Conservation (phyloP, 92 coral and sea anemone species). For the Metridium senile region DNA sequence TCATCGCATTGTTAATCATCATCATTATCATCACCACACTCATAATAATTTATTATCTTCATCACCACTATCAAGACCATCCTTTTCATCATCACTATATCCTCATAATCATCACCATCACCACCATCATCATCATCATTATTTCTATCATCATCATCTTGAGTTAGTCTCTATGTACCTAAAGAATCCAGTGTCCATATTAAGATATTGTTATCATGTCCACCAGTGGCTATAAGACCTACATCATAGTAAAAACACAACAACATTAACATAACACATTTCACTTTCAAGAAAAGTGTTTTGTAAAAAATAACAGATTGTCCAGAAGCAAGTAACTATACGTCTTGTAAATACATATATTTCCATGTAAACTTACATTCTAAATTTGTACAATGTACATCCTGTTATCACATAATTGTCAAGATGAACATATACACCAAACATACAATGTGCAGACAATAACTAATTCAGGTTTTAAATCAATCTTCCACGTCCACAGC, state of each 20-base stretch:
- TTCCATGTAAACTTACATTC: too few species aligned
- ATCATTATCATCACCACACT: not conserved
- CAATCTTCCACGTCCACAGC: too few species aligned
- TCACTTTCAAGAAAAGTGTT: not conserved
- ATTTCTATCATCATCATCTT: not conserved
- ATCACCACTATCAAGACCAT: not conserved
- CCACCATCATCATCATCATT: not conserved
- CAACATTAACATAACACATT: not conserved
- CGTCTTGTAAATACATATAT: too few species aligned
- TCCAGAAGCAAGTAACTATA: too few species aligned
- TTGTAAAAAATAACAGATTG: too few species aligned
- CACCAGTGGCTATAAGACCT: constrained; percentile 95
- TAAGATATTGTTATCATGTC: constrained; percentile 90
- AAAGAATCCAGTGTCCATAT: constrained; percentile 91
- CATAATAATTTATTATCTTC: not conserved
- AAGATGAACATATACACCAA: too few species aligned
- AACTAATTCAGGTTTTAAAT: too few species aligned
- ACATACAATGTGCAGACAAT: too few species aligned
- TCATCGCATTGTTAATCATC: not conserved
- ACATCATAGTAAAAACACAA: not conserved
- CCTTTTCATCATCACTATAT: not conserved
- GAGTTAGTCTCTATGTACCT: constrained; percentile 66
- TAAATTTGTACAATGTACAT: too few species aligned
- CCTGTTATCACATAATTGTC: too few species aligned
- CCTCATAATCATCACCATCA: not conserved